Base-by-base conservation (phyloP, 2,888 invertebrate species). In the Hydraecia micacea region DNA sequence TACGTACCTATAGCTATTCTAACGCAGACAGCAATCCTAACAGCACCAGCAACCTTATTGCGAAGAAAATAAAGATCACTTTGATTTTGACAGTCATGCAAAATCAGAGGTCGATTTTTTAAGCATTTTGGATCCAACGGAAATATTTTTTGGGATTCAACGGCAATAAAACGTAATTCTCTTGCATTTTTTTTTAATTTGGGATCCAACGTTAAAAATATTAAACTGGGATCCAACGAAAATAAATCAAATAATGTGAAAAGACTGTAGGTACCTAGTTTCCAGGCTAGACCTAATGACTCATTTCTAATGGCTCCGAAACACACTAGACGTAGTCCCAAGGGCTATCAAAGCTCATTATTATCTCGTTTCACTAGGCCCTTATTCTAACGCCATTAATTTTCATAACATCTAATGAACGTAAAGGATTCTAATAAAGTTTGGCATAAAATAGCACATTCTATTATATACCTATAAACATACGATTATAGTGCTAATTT, bases 351-450 rank as follows among this genome's bases (percentile, higher is more conserved):
- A 71, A 65, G 4, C 36, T 63, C 36, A 73, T 73, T 77, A 77
- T n/a, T 66, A 67, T 77, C 66, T 71, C 63, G 58, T 83, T 71
- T 62, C 32, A 52, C 42, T 32, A 63, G 39, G 13, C 66, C 39
- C 28, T 74, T 74, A 65, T 68, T 74, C 60, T 68, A 60, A 72
- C 79, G 46, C 70, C 79, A 68, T 86, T 71, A 86, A 83, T 83
- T 84, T 84, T 84, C 72, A 86, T 69, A 69, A 62, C 72, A 32
- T 55, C 55, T 76, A 82, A 86, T 82, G 77, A 86, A 76, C 65
- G 65, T 82, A 66, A 73, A 77, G 39, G 69, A 70, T 76, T 73
- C 65, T 49, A 69, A 76, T 86, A 82, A 82, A 86, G 0, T 70
- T 73, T 66, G 63, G 32, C 25, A 60, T 71, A 76, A 62, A 80